Conservation (phyloP, 2,113 vertebrate genomes). For the Chascanopsetta lugubris region DNA sequence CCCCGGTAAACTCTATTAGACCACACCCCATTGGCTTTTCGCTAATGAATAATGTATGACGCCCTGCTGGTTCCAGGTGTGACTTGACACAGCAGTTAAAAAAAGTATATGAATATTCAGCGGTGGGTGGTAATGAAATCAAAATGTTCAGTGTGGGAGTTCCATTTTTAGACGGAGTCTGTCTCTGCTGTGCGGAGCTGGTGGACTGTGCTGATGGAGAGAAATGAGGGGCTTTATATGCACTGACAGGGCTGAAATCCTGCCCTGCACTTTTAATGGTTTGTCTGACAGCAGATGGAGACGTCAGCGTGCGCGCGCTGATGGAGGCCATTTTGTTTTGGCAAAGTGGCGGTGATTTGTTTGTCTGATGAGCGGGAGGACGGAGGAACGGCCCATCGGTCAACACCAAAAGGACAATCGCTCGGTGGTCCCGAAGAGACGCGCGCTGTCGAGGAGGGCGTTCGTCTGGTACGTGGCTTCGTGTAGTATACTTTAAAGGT, state of each 20-base stretch:
- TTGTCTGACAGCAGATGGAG: conserved; percentile 80
- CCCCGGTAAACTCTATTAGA: conserved; percentile 75
- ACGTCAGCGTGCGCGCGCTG: conserved; percentile 69
- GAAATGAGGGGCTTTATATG: conserved; percentile 81
- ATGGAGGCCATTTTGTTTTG: conserved; percentile 78
- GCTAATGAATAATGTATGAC: conserved; percentile 80
- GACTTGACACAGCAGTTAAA: conserved; percentile 67
- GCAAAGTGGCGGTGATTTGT: conserved; percentile 72
- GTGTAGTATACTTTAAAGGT: conserved; percentile 7
- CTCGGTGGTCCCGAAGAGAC: conserved; percentile 44
- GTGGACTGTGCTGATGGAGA: conserved; percentile 82
- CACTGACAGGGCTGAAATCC: conserved; percentile 80
- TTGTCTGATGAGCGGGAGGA: conserved; percentile 64
- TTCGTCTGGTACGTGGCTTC: conserved; percentile 22
- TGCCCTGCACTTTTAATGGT: conserved; percentile 80
- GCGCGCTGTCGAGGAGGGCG: conserved; percentile 23
- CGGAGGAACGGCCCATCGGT: conserved; percentile 68
- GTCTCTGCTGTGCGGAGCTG: conserved; percentile 71
- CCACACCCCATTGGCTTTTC: conserved; percentile 79
- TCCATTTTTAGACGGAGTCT: conserved; percentile 75
- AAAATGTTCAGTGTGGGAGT: conserved; percentile 79
- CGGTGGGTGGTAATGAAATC: conserved; percentile 81
- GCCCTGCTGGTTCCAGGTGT: conserved; percentile 77
- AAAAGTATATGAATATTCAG: conserved; percentile 82
- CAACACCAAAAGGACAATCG: conserved; percentile 68